A percentile compares a stretch with the other conserved stretches of the same genome.
phyloP scores from a whole-genome alignment of 2,797 vertebrate species.

The Aphelocoma californica region DNA sequence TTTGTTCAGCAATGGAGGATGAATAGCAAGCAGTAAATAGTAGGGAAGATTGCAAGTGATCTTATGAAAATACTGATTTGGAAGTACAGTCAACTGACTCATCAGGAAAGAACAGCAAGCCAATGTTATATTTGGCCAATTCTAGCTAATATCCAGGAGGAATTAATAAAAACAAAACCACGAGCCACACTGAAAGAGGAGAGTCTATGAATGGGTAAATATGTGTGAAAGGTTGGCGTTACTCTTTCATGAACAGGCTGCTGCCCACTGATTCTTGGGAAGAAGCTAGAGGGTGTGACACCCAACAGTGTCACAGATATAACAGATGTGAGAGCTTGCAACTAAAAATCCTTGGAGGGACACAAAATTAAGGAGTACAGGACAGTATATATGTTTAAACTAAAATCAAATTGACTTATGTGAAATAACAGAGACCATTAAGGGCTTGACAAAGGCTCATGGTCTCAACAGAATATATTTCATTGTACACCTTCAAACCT shows the following conservation, averaged over 20 bases:
- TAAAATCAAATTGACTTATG: neutral
- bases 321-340: neutral
- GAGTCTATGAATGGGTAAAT: neutral
- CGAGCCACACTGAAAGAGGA: neutral
- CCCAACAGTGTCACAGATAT: neutral
- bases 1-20: neutral
- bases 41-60: slow-evolving; percentile 3
- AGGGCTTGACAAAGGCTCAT: neutral
- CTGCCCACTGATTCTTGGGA: neutral
- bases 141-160: neutral
- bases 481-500: neutral
- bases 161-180: slow-evolving; percentile 6
- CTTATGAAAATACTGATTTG: neutral
- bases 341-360: neutral
- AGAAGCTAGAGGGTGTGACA: neutral
- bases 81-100: neutral
- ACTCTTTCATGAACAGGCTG: slow-evolving; percentile 13
- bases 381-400: neutral
- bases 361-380: neutral
- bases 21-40: slow-evolving; percentile 32
- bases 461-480: neutral
- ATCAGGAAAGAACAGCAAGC: neutral
- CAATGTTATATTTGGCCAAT: neutral
- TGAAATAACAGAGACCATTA: neutral
- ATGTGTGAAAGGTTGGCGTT: neutral